Conservation (phyloP, 2,113 vertebrate genomes). For the Atherinomorus stipes region DNA sequence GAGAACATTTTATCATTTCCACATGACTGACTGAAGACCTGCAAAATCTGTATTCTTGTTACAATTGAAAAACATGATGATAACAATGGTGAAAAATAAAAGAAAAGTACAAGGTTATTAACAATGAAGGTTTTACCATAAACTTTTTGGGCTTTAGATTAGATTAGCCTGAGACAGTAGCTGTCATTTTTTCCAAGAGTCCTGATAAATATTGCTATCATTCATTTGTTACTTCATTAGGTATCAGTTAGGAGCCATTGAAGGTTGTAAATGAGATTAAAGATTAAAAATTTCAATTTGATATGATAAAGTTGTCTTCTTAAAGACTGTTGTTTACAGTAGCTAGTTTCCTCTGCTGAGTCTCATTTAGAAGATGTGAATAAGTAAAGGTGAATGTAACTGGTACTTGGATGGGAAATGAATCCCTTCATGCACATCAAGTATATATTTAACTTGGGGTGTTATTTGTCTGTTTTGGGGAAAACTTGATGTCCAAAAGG, state of each 20-base stretch:
- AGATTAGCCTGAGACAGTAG: neutral
- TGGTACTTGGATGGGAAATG: too few species aligned
- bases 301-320: neutral
- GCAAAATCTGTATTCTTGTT: neutral
- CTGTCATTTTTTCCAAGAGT: neutral
- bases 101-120: neutral
- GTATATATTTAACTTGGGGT: too few species aligned
- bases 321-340: neutral
- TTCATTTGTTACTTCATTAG: neutral
- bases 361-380: too few species aligned
- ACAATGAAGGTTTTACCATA: conserved; percentile 1
- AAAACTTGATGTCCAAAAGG: too few species aligned
- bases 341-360: too few species aligned
- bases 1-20: neutral
- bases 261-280: conserved; percentile 5
- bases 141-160: neutral
- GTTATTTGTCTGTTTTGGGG: too few species aligned
- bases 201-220: fast-evolving
- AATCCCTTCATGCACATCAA: too few species aligned
- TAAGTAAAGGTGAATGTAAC: too few species aligned
- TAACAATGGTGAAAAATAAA: neutral
- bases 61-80: neutral
- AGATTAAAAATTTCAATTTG: neutral
- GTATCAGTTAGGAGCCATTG: neutral
- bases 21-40: neutral